Evolutionary conservation across 2,113 vertebrate species (phyloP).

Genomic region (Suricata suricatta): DNA sequence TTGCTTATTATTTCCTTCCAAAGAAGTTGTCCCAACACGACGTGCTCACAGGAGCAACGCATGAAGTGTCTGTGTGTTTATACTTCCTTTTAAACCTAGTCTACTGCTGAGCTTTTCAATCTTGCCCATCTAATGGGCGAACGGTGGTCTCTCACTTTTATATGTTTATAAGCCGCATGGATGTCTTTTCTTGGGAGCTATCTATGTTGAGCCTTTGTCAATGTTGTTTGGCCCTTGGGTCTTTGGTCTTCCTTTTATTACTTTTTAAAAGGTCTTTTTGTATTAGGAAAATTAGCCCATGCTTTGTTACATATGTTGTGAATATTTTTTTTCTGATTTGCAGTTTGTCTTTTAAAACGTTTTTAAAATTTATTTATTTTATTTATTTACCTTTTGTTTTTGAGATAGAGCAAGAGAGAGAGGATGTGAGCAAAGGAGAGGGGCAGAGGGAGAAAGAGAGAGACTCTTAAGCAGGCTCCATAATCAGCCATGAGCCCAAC

Average conservation of each 20-base stretch:
- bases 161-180: background rate
- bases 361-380: too few relatives aligned
- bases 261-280: background rate
- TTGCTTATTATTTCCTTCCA: slow-evolving; percentile 26
- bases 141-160: background rate
- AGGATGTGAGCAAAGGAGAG: too few relatives aligned
- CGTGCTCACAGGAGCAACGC: background rate
- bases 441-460: too few relatives aligned
- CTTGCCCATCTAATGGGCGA: background rate
- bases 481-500: too few relatives aligned
- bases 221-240: background rate
- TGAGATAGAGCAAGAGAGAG: too few relatives aligned
- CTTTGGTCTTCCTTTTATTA: background rate
- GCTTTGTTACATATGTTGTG: background rate
- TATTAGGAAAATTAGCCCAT: background rate
- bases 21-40: background rate
- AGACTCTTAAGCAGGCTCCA: too few relatives aligned
- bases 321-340: background rate
- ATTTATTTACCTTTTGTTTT: too few relatives aligned
- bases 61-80: background rate
- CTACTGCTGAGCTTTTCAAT: background rate
- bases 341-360: background rate
- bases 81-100: background rate
- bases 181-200: background rate
- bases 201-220: background rate